phyloP scores from a whole-genome alignment of 2,797 vertebrate species.

The Dallia pectoralis region DNA sequence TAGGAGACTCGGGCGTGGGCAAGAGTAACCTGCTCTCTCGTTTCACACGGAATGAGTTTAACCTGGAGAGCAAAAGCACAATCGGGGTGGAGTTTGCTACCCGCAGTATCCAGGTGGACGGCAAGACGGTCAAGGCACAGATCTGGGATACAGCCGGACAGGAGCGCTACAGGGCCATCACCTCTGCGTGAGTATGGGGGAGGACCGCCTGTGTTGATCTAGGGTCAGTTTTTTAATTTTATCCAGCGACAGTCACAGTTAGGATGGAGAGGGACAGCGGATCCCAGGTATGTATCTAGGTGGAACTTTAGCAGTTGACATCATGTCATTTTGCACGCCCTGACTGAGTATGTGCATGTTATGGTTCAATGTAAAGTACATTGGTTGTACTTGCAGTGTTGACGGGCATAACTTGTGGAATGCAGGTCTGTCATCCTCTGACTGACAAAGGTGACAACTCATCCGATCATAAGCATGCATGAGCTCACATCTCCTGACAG shows the following conservation, averaged over 20 bases:
- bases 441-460: no score
- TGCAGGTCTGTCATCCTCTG: no score
- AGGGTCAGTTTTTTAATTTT: background rate
- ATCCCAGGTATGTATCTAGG: background rate
- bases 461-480: no score
- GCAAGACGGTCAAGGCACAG: conserved; percentile 98
- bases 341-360: no score
- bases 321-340: no score
- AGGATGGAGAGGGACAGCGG: background rate
- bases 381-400: no score
- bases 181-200: conserved; percentile 87
- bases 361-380: no score
- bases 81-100: conserved; percentile 98
- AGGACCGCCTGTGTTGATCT: background rate
- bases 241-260: background rate
- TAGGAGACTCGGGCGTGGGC: conserved; percentile 96
- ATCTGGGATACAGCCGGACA: conserved; percentile 99
- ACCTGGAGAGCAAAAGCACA: conserved; percentile 98
- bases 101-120: conserved; percentile 97
- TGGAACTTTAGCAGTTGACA: no score
- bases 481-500: no score
- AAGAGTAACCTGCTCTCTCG: conserved; percentile 98
- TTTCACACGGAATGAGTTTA: conserved; percentile 98
- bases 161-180: conserved; percentile 96
- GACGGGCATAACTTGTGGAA: no score